Evolutionary conservation across 2,797 vertebrate species (phyloP).

Genomic region (Pogonophryne albipinna): DNA sequence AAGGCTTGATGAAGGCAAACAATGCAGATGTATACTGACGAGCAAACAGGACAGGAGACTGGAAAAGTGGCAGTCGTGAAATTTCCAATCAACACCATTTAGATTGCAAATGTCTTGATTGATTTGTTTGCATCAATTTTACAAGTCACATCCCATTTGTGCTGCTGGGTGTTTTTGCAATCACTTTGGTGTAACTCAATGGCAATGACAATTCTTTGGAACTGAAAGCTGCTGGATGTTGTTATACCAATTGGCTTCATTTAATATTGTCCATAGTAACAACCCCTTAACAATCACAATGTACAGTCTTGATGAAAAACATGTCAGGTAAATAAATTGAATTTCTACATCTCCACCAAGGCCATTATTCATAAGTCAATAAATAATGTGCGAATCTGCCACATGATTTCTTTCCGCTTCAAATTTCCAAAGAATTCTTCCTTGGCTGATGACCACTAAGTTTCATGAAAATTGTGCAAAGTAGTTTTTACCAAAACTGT

Average conservation of each 20-base stretch:
- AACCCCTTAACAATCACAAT: slow-evolving; percentile 8
- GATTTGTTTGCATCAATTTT: slow-evolving; percentile 14
- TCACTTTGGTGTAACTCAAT: slow-evolving; percentile 20
- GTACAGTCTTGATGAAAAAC: not conserved
- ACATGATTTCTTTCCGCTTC: too few relatives aligned
- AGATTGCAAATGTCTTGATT: slow-evolving; percentile 22
- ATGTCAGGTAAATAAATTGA: not conserved
- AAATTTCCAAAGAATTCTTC: too few relatives aligned
- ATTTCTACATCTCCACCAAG: not conserved
- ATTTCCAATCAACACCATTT: slow-evolving; percentile 1
- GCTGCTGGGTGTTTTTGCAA: slow-evolving; percentile 31
- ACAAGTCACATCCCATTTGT: slow-evolving; percentile 29
- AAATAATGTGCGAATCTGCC: too few relatives aligned
- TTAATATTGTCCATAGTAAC: not conserved
- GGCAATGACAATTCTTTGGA: slow-evolving; percentile 28
- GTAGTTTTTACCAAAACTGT: too few relatives aligned
- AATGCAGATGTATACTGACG: slow-evolving; percentile 67
- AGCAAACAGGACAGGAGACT: slow-evolving; percentile 44
- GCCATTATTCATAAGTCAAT: too few relatives aligned
- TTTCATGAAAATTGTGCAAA: too few relatives aligned
- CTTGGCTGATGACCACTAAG: too few relatives aligned
- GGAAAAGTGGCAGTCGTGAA: slow-evolving; percentile 38
- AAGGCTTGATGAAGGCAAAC: slow-evolving; percentile 75
- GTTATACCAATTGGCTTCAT: slow-evolving; percentile 30
- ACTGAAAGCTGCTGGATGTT: slow-evolving; percentile 20